Percentiles rank a stretch among this genome's conserved stretches.
Conservation (phyloP, 2,113 vertebrate genomes). For the Heterotilapia buettikoferi region DNA sequence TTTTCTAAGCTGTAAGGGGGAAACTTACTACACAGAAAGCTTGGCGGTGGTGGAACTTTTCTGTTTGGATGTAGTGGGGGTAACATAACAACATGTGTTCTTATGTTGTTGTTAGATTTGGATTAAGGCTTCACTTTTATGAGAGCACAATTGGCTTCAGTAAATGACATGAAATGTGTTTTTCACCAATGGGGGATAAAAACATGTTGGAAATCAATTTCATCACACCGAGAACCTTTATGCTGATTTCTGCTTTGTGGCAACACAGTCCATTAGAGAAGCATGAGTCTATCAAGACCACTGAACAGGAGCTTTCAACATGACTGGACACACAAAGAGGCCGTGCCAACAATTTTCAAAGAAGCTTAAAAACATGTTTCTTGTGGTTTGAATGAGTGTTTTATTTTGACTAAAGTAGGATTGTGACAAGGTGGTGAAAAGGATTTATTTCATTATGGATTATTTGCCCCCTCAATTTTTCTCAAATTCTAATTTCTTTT, state of each 20-base stretch:
- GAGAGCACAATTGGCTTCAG: background rate
- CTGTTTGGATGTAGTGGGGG: background rate
- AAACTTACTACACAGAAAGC: background rate
- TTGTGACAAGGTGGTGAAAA: background rate
- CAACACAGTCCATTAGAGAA: conserved; percentile 3
- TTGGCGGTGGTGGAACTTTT: background rate
- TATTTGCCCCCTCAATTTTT: background rate
- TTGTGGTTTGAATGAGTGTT: background rate
- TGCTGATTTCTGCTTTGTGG: background rate
- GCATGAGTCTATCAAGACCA: conserved; percentile 8
- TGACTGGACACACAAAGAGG: background rate
- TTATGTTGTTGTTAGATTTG: background rate
- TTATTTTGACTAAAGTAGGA: background rate
- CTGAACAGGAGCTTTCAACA: background rate
- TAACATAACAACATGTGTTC: background rate
- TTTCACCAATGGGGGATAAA: conserved; percentile 3
- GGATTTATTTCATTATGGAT: background rate
- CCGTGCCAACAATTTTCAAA: background rate
- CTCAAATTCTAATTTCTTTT: background rate
- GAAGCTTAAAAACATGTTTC: background rate
- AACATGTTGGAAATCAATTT: conserved; percentile 38
- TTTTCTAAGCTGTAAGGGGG: background rate
- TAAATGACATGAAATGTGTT: background rate
- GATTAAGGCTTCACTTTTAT: background rate
- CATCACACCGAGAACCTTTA: background rate